These are phyloP conservation scores for Wasmannia auropunctata DNA, from an alignment of 1,140 invertebrate species.

Conservation along the genomic window DNA sequence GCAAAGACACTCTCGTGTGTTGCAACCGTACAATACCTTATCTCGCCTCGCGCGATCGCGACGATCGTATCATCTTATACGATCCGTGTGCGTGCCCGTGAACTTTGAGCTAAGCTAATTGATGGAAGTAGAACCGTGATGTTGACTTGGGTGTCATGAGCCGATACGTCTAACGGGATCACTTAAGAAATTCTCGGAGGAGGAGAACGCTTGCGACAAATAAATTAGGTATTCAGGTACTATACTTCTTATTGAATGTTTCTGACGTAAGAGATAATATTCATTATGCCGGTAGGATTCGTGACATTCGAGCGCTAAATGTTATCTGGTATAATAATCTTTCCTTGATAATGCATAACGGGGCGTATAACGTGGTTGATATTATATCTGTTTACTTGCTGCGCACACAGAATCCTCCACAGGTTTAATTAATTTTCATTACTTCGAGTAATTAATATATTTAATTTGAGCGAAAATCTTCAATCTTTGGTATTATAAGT, in stretches of 20 bases:
- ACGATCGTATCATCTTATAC: not conserved
- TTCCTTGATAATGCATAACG: not conserved
- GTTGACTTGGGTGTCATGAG: not conserved
- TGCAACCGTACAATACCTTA: not conserved
- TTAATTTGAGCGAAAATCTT: not conserved
- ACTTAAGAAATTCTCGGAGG: not conserved
- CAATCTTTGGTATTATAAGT: not conserved
- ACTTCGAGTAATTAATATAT: not conserved
- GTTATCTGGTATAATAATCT: not conserved
- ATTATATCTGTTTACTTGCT: not conserved
- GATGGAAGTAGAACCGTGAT: slow-evolving; percentile 16
- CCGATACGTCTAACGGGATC: not conserved
- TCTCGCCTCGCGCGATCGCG: not conserved
- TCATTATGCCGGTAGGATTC: not conserved
- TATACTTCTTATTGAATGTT: slow-evolving; percentile 2
- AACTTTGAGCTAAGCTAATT: slow-evolving; percentile 59
- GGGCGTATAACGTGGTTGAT: not conserved
- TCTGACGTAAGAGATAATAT: not conserved
- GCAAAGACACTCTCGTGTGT: not conserved
- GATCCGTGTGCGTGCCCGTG: not conserved
- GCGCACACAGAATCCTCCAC: not conserved
- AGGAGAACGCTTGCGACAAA: not conserved
- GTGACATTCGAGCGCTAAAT: not conserved
- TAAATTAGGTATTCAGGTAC: not conserved
- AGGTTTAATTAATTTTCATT: not conserved